Base-by-base conservation (phyloP, 2,113 vertebrate genomes). In the Melanostigma gelatinosum region DNA sequence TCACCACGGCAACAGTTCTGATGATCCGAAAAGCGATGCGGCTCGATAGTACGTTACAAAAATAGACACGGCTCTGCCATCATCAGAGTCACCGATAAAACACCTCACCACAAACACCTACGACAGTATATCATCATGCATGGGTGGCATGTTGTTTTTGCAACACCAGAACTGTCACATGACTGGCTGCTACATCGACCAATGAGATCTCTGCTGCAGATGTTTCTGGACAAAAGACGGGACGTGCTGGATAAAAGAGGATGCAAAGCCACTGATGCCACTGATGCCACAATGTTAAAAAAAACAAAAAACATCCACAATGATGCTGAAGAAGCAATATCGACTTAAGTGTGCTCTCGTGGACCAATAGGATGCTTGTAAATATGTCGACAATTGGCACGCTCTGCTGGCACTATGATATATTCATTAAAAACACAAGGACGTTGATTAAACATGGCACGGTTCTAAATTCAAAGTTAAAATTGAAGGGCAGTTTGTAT, bases 41-140 rank as follows among this genome's bases (percentile, higher is more conserved):
- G 75, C 77, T 79, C 61, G 71, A 61, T 79, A 11, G 79, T 16
- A 87, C 57, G 6, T 70, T 75, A 89, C 79, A 84, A 89, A 84
- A 87, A 85, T 63, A 87, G 69, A 88, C n/a, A 82, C 85, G n/a
- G 72, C 52, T 88, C 75, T 84, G 87, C 84, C 80, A 54, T 79
- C n/a, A 71, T 29, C 29, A 34, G 58, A 89, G 77, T 79, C 80
- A 80, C 72, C 8, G 63, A 83, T 50, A 77, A 75, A 57, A 72
- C 64, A 88, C 73, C 82, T 88, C 79, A 91, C 75, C 64, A 91
- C 73, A 44, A 34, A 89, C 88, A 91, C 72, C 64, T 72, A 86
- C 76, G 40, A 87, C 82, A 82, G 83, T 60, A 81, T 36, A 90
- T 86, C 24, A 67, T 82, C 89, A 88, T 87, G 86, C 91, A 91